phyloP scores from a whole-genome alignment of 2,113 vertebrate genomes.

The Sisor rabdophorus region DNA sequence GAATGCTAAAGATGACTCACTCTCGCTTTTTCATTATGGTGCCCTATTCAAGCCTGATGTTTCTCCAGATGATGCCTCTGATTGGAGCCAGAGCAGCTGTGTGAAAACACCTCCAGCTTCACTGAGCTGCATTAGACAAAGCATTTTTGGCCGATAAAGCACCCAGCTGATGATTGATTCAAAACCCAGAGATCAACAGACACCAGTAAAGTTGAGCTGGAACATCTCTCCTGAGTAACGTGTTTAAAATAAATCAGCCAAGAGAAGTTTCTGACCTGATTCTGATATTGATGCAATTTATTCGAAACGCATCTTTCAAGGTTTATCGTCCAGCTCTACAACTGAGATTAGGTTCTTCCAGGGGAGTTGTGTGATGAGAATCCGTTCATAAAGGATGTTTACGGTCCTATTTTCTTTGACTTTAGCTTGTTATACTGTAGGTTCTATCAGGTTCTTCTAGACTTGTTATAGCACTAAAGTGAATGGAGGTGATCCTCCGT shows the following conservation, averaged over 20 bases:
- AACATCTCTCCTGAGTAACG: slow-evolving; percentile 1
- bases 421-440: too few relatives aligned
- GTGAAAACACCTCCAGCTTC: neutral
- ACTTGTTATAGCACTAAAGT: too few relatives aligned
- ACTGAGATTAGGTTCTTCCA: too few relatives aligned
- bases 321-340: neutral
- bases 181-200: too few relatives aligned
- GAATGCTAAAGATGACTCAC: neutral
- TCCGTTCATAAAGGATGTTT: neutral
- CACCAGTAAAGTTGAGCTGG: neutral
- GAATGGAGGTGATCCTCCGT: too few relatives aligned
- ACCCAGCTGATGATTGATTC: slow-evolving; percentile 14
- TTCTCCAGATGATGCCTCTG: neutral
- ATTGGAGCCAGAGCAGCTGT: slow-evolving; percentile 23
- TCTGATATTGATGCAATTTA: neutral
- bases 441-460: too few relatives aligned
- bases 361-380: neutral
- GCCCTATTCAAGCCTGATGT: neutral
- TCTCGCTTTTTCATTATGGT: neutral
- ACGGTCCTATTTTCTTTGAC: neutral
- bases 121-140: neutral
- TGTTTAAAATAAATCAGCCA: neutral
- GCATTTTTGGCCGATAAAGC: slow-evolving; percentile 23
- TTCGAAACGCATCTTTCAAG: neutral
- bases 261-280: neutral